Conservation (phyloP, 2,888 invertebrate genomes). For the Griposia aprilina region DNA sequence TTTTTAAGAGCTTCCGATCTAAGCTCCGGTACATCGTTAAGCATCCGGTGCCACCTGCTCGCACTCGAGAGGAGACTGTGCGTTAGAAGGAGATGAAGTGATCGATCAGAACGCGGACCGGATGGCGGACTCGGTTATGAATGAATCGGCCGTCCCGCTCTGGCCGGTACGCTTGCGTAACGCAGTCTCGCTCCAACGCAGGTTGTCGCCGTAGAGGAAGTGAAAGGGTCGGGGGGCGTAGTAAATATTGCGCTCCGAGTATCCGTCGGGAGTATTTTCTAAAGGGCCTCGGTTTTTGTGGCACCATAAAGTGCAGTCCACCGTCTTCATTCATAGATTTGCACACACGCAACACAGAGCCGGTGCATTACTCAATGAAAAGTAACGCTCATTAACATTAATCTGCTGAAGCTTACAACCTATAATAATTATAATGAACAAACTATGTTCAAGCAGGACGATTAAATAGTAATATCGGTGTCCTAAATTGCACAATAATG, state of each 20-base stretch:
- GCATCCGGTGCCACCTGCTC: slow-evolving; percentile 90
- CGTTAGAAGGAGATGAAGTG: slow-evolving; percentile 90
- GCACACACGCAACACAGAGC: slow-evolving; percentile 57
- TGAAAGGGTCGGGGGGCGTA: slow-evolving; percentile 90
- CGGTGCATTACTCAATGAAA: slow-evolving; percentile 54
- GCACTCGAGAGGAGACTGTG: slow-evolving; percentile 85
- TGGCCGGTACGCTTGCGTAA: slow-evolving; percentile 72
- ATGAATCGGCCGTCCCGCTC: slow-evolving; percentile 88
- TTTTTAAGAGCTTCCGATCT: slow-evolving; percentile 86
- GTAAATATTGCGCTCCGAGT: slow-evolving; percentile 89
- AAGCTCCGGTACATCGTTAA: slow-evolving; percentile 82
- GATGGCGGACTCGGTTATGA: slow-evolving; percentile 90
- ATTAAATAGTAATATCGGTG: slow-evolving; percentile 57
- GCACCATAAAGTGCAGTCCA: slow-evolving; percentile 80
- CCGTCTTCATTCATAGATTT: slow-evolving; percentile 85
- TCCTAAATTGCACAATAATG: slow-evolving; percentile 57
- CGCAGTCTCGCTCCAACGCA: slow-evolving; percentile 82
- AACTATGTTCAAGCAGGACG: slow-evolving; percentile 33
- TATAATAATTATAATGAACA: slow-evolving; percentile 39
- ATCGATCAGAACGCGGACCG: slow-evolving; percentile 88
- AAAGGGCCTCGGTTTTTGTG: slow-evolving; percentile 85
- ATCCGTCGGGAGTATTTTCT: slow-evolving; percentile 83
- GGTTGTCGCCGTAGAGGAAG: slow-evolving; percentile 90
- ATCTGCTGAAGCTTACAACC: slow-evolving; percentile 23
- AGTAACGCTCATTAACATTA: slow-evolving; percentile 34